phyloP scores from a whole-genome alignment of 2,888 invertebrate species.

The Drosophila setosimentum region DNA sequence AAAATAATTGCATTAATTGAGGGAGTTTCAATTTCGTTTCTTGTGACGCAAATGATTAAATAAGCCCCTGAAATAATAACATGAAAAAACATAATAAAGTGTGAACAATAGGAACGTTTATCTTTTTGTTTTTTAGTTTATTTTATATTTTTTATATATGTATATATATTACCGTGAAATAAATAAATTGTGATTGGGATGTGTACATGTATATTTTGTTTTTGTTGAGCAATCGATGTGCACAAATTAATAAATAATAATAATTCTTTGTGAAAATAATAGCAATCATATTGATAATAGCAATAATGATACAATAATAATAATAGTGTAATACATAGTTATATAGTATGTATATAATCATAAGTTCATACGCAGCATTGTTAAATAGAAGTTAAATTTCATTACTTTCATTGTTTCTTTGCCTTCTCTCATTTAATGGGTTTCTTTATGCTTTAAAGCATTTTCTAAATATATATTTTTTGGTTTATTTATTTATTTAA shows the following conservation, averaged over 20 bases:
- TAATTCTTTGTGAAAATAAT: constrained; percentile 13
- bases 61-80: neutral
- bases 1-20: constrained; percentile 67
- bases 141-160: neutral
- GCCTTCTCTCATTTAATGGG: constrained; percentile 5
- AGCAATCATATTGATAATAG: constrained; percentile 35
- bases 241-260: constrained; percentile 21
- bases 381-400: constrained; percentile 67
- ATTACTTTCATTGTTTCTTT: constrained; percentile 22
- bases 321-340: constrained; percentile 58
- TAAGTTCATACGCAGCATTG: constrained; percentile 84
- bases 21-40: constrained; percentile 61
- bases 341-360: constrained; percentile 79
- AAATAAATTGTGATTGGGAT: constrained; percentile 30
- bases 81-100: constrained; percentile 13
- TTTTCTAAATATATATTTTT: neutral
- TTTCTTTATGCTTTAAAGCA: constrained; percentile 2
- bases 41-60: constrained; percentile 1
- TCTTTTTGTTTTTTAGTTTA: constrained; percentile 8
- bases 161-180: constrained; percentile 17
- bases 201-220: constrained; percentile 4
- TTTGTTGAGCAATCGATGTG: constrained; percentile 48
- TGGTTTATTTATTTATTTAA: neutral
- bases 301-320: constrained; percentile 43
- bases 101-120: constrained; percentile 46